Conservation (phyloP, 2,888 invertebrate species). For the Protodeltote pygarga region DNA sequence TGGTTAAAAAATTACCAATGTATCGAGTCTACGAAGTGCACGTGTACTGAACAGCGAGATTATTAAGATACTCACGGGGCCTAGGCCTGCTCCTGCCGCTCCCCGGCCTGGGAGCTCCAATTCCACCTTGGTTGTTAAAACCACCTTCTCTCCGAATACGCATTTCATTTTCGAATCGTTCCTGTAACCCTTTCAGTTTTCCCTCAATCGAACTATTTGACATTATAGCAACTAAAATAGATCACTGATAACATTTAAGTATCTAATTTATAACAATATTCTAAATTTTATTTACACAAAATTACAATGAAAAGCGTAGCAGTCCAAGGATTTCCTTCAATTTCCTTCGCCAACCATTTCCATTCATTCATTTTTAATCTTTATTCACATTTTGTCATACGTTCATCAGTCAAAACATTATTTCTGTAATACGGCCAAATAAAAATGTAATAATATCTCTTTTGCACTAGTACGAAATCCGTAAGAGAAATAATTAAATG, state of each 20-base stretch:
- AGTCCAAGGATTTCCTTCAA: constrained; percentile 79
- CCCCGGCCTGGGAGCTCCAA: constrained; percentile 81
- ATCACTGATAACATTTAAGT: constrained; percentile 75
- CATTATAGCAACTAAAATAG: constrained; percentile 81
- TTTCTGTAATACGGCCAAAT: constrained; percentile 1
- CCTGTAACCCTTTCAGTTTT: constrained; percentile 94
- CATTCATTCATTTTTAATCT: constrained; percentile 60
- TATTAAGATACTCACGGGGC: constrained; percentile 85
- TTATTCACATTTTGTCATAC: constrained; percentile 33
- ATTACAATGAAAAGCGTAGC: constrained; percentile 76
- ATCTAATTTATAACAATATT: constrained; percentile 67
- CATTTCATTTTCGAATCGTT: constrained; percentile 89
- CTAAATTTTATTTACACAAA: constrained; percentile 77
- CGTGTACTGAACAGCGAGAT: constrained; percentile 8
- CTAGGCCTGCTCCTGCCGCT: constrained; percentile 87
- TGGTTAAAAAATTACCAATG: constrained; percentile 25
- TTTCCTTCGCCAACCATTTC: constrained; percentile 64
- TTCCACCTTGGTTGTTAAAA: constrained; percentile 86
- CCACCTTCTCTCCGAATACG: constrained; percentile 89
- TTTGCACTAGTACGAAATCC: neutral
- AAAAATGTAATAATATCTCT: constrained; percentile 6
- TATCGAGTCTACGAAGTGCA: constrained; percentile 6
- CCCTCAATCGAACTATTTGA: constrained; percentile 92
- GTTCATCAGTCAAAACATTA: constrained; percentile 38
- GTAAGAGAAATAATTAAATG: too few relatives aligned